phyloP scores from a whole-genome alignment of 2,797 vertebrate genomes.

The Schizopygopsis malacanthus region DNA sequence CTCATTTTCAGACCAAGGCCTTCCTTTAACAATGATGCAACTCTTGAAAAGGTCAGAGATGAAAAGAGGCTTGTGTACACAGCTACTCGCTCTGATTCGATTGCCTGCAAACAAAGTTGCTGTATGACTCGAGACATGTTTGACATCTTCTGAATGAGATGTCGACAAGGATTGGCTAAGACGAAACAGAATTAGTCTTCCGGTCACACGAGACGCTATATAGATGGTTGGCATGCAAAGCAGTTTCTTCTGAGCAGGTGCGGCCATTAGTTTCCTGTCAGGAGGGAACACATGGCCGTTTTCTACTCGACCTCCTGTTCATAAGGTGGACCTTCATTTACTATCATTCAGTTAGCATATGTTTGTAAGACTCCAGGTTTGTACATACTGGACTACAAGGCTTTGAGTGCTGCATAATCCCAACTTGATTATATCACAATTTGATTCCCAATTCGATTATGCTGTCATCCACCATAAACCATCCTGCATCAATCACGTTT shows the following conservation, averaged over 20 bases:
- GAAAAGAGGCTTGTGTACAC: constrained; percentile 11
- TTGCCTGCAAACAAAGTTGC: constrained; percentile 38
- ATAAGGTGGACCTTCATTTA: constrained; percentile 31
- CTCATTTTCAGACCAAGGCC: constrained; percentile 32
- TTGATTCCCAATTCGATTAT: constrained; percentile 2
- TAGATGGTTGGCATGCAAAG: constrained; percentile 36
- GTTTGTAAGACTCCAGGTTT: neutral
- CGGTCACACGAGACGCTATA: neutral
- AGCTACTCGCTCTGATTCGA: constrained; percentile 10
- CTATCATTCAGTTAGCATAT: constrained; percentile 33
- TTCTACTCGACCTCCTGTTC: constrained; percentile 37
- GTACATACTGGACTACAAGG: neutral
- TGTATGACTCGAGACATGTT: neutral
- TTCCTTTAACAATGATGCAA: constrained; percentile 35
- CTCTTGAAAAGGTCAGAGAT: constrained; percentile 40
- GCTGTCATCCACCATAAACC: constrained; percentile 3
- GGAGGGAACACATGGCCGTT: constrained; percentile 51
- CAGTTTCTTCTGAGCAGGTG: constrained; percentile 40
- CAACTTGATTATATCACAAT: constrained; percentile 9
- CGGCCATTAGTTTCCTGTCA: constrained; percentile 39
- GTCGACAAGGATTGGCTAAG: neutral
- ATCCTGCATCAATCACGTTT: constrained; percentile 28
- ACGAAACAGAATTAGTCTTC: neutral
- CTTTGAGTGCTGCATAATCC: neutral
- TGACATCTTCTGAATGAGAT: constrained; percentile 20